Evolutionary conservation across 2,888 invertebrate genomes (phyloP), one percentile per base, ranked within the genome.

Genomic region (Coenonympha arcania): DNA sequence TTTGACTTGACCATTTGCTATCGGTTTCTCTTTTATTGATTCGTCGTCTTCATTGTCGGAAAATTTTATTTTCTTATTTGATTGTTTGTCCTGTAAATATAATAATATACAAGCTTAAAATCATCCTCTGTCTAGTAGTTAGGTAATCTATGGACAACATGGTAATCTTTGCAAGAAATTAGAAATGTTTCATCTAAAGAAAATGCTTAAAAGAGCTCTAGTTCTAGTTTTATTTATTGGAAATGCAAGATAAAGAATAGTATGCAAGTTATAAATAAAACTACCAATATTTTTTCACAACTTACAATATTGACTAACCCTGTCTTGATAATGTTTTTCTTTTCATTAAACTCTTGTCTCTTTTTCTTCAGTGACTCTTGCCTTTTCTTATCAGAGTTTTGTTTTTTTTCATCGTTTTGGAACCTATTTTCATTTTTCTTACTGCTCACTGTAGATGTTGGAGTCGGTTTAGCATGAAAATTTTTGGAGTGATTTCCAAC

Each of bases 351-450:
- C 22, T 88, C 87, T 57, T 88, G 86, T 59, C 89, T 89, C 74
- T 90, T 91, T 62, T 89, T 88, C 56, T 86, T 88, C 50, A 93
- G 75, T 0, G 93, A 92, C 58, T 91, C 88, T 48, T 90, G 72
- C 50, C 93, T 88, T 69, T 92, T 93, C 51, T 86, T 50, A 36
- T 57, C 62, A 11, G 60, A 46, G 19, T 56, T 48, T 48, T 52
- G 51, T 48, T 60, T 60, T 34, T 58, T 58, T 9, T 47, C 45
- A 52, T 59, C 52, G 6, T 43, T 41, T 50, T 44, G 36, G 28
- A 40, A 30, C 20, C 26, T 28, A 28, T 15, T 33, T 37, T 26
- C 50, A 22, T 51, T 28, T 43, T 45, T 49, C 24, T 39, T 26
- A 11, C 44, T 33, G n/a, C 28, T 20, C 13, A 30, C 15, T 5